phyloP scores from a whole-genome alignment of 1,140 invertebrate species.

The Drosophila melanica region DNA sequence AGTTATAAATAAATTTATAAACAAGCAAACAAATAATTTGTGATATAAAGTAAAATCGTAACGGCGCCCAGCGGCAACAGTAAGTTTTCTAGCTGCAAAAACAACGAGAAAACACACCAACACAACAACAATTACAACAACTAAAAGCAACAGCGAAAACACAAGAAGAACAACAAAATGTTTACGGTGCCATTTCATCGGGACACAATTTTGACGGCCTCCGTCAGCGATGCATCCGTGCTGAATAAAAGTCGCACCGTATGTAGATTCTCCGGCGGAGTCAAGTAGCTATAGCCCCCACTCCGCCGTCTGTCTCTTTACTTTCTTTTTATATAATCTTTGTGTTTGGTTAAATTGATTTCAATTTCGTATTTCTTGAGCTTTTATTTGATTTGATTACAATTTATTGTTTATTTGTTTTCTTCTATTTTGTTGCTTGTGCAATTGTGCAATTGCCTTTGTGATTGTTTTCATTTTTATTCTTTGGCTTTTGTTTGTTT shows the following conservation, averaged over 20 bases:
- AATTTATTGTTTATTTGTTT: conserved; percentile 21
- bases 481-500: conserved; percentile 1
- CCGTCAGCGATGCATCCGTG: conserved; percentile 82
- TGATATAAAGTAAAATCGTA: conserved; percentile 28
- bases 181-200: conserved; percentile 83
- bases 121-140: conserved; percentile 12
- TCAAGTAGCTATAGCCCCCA: conserved; percentile 18
- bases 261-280: conserved; percentile 54
- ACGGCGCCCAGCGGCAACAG: conserved; percentile 45
- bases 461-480: conserved; percentile 7
- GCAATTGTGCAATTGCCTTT: conserved; percentile 14
- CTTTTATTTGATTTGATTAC: conserved; percentile 50
- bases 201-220: conserved; percentile 80
- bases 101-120: conserved; percentile 3
- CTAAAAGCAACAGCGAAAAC: conserved; percentile 10
- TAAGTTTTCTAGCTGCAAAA: conserved; percentile 50
- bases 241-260: conserved; percentile 77
- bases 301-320: not conserved
- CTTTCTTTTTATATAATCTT: not conserved
- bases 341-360: conserved; percentile 58
- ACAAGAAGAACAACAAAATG: conserved; percentile 51
- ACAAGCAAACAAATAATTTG: conserved; percentile 32
- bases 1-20: conserved; percentile 16
- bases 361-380: conserved; percentile 51
- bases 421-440: conserved; percentile 41